Percentiles rank a stretch among this genome's conserved stretches.
Evolutionary conservation across 2,888 invertebrate species (phyloP).

Genomic region (Watsonalla cultraria): DNA sequence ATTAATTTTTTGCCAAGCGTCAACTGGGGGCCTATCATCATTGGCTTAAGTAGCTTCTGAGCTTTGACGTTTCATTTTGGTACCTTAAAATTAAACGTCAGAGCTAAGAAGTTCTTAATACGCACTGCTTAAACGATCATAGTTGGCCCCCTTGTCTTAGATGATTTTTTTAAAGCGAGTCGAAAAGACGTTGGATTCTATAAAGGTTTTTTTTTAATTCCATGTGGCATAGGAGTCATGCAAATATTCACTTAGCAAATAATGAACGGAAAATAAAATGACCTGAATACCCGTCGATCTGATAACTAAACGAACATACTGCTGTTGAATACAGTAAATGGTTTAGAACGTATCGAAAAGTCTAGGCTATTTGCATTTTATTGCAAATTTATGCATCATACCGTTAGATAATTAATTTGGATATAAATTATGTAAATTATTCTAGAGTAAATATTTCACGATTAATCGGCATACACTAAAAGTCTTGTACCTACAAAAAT

Average conservation of each 20-base stretch:
- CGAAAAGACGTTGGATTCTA: constrained; percentile 49
- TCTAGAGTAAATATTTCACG: no score
- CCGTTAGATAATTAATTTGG: no score
- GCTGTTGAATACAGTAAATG: constrained; percentile 7
- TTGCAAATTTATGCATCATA: no score
- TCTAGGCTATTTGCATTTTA: no score
- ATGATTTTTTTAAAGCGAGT: constrained; percentile 53
- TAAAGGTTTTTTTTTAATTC: constrained; percentile 50
- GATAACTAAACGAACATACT: constrained; percentile 20
- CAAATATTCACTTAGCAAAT: constrained; percentile 66
- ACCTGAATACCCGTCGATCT: constrained; percentile 37
- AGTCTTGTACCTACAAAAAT: no score
- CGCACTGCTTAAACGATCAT: no score
- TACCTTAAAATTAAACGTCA: no score
- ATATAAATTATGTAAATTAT: no score
- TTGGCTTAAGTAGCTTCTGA: no score
- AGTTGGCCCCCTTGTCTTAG: constrained; percentile 19
- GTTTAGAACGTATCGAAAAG: neutral
- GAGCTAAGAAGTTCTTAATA: no score
- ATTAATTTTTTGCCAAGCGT: constrained; percentile 22
- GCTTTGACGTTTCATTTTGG: no score
- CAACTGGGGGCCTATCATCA: constrained; percentile 10
- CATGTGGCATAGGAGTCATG: constrained; percentile 46
- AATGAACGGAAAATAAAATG: constrained; percentile 42
- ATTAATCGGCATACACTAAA: no score